Percentiles rank a stretch among this genome's conserved stretches.
Conservation (phyloP, 23 tunicate genomes). For the Ascidia mentula region DNA sequence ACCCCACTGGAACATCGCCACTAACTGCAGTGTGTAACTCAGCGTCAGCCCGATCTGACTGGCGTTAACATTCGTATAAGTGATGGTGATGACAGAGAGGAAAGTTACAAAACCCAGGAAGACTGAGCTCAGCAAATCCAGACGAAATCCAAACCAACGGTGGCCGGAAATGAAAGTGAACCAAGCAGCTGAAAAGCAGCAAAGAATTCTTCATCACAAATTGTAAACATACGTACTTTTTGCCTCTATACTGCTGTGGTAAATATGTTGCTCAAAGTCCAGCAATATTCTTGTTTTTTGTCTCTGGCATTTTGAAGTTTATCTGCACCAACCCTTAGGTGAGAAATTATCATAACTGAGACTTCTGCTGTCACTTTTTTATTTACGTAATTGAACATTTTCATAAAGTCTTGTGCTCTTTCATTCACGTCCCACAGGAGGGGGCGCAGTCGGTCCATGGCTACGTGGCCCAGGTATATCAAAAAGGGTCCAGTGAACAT, state of each 20-base stretch:
- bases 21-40: conserved; percentile 44
- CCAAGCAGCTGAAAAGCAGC: conserved; percentile 65
- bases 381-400: no score
- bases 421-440: no score
- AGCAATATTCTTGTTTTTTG: no score
- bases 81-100: conserved; percentile 24
- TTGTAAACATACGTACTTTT: not conserved
- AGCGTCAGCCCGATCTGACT: conserved; percentile 73
- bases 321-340: no score
- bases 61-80: conserved; percentile 28
- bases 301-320: no score
- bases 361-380: no score
- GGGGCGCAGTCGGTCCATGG: no score
- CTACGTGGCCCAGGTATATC: no score
- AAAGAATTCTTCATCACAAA: not conserved
- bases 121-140: conserved; percentile 57
- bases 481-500: no score
- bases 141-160: conserved; percentile 81
- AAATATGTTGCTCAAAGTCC: not conserved
- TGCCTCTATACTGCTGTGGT: not conserved
- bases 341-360: no score
- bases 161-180: conserved; percentile 38
- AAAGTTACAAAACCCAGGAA: conserved; percentile 58
- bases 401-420: no score
- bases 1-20: conserved; percentile 82